Percentiles rank a stretch among this genome's conserved stretches.
Conservation (phyloP, 2,113 vertebrate genomes). For the Megalops atlanticus region DNA sequence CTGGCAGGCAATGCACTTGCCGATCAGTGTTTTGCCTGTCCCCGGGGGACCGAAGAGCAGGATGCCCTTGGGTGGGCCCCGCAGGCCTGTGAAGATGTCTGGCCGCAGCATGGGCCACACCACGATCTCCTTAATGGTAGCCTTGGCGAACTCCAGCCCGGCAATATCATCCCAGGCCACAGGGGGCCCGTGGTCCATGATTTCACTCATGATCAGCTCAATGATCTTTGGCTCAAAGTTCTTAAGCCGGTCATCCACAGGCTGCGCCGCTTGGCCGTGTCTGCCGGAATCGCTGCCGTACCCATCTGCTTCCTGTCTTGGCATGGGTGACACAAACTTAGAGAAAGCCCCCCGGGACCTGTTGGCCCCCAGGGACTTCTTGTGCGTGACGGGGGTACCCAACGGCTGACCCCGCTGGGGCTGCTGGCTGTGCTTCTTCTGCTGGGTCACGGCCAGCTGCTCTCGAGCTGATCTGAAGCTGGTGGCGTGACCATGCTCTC, state of each 20-base stretch:
- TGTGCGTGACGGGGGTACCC: constrained; percentile 61
- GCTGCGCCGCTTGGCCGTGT: constrained; percentile 46
- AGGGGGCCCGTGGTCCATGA: constrained; percentile 91
- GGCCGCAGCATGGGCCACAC: constrained; percentile 97
- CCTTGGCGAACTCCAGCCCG: constrained; percentile 92
- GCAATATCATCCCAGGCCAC: constrained; percentile 94
- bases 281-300: constrained; percentile 32
- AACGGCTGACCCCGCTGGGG: constrained; percentile 55
- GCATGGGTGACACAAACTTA: constrained; percentile 89
- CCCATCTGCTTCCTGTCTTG: constrained; percentile 76
- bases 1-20: constrained; percentile 94
- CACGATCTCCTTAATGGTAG: constrained; percentile 94
- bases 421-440: constrained; percentile 77
- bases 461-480: constrained; percentile 88
- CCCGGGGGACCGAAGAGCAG: constrained; percentile 93
- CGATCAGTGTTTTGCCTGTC: constrained; percentile 95
- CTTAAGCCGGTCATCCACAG: constrained; percentile 82
- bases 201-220: constrained; percentile 93
- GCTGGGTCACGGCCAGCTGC: constrained; percentile 83
- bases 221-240: constrained; percentile 93
- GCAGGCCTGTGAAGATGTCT: constrained; percentile 92
- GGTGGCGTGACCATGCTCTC: constrained; percentile 56
- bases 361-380: constrained; percentile 88
- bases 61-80: constrained; percentile 94
- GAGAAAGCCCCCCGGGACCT: constrained; percentile 81